Percentiles rank a stretch among this genome's conserved stretches.
Evolutionary conservation across 1,140 invertebrate genomes (phyloP).

Genomic region (Sycophila sp.): DNA sequence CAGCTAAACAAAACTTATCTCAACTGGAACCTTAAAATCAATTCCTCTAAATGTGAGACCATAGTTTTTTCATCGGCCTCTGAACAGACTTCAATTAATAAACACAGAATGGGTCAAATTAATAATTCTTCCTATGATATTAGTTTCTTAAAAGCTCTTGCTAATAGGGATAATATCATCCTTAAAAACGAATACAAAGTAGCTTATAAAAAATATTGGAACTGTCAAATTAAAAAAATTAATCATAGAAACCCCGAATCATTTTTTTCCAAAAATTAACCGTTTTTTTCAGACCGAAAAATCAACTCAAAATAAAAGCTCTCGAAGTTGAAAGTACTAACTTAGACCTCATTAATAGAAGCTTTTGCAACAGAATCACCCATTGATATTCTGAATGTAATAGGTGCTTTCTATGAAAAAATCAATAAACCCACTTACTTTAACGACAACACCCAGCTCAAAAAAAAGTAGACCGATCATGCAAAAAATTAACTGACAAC

Average conservation of each 20-base stretch:
- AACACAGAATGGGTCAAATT: neutral
- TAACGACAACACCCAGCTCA: neutral
- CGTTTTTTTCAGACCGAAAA: neutral
- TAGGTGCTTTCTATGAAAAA: neutral
- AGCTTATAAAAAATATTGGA: neutral
- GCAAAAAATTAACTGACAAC: neutral
- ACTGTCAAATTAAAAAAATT: neutral
- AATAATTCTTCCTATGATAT: neutral
- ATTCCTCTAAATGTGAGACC: too few species aligned
- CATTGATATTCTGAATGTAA: neutral
- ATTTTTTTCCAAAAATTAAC: constrained; percentile 10
- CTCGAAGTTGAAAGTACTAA: neutral
- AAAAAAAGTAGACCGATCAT: neutral
- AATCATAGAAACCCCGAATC: neutral
- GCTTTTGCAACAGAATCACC: neutral
- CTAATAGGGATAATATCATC: neutral
- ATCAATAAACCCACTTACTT: neutral
- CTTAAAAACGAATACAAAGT: neutral
- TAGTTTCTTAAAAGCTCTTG: neutral
- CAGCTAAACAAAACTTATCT: too few species aligned
- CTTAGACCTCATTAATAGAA: neutral
- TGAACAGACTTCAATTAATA: neutral
- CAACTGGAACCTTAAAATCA: too few species aligned
- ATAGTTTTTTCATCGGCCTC: too few species aligned
- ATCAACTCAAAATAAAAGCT: neutral